Conservation (phyloP, 2,888 invertebrate genomes). For the Caenorhabditis auriculariae region DNA sequence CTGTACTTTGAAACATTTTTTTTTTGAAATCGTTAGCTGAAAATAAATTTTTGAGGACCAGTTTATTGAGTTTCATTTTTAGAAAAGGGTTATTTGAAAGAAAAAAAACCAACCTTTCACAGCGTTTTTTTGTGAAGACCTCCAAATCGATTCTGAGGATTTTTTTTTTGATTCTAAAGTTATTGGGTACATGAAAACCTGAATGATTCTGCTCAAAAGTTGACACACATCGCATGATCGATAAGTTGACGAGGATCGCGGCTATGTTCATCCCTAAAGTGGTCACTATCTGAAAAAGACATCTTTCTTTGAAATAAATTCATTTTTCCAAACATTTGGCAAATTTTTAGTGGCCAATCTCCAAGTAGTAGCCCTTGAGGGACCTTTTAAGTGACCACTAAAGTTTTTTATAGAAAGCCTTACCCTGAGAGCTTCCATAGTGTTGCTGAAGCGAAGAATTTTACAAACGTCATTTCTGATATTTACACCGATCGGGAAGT, state of each 20-base stretch:
- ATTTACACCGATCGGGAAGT: constrained; percentile 21
- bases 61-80: too few relatives aligned
- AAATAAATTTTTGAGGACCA: too few relatives aligned
- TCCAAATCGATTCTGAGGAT: background rate
- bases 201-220: constrained; percentile 19
- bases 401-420: background rate
- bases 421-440: constrained; percentile 20
- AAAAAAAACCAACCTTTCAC: too few relatives aligned
- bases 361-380: too few relatives aligned
- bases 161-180: constrained; percentile 14
- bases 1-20: too few relatives aligned
- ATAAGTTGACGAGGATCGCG: constrained; percentile 17
- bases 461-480: constrained; percentile 18
- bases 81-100: too few relatives aligned
- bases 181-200: too few relatives aligned
- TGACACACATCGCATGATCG: constrained; percentile 18
- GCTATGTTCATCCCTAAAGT: constrained; percentile 18
- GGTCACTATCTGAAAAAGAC: constrained; percentile 15
- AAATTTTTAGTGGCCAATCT: too few relatives aligned
- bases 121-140: background rate
- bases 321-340: too few relatives aligned
- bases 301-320: too few relatives aligned
- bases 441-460: constrained; percentile 16
- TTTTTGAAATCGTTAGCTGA: too few relatives aligned
- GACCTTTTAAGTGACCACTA: too few relatives aligned